These are phyloP conservation scores for Mus spretus DNA, from an alignment of 2,797 vertebrate species.

Conservation along the genomic window DNA sequence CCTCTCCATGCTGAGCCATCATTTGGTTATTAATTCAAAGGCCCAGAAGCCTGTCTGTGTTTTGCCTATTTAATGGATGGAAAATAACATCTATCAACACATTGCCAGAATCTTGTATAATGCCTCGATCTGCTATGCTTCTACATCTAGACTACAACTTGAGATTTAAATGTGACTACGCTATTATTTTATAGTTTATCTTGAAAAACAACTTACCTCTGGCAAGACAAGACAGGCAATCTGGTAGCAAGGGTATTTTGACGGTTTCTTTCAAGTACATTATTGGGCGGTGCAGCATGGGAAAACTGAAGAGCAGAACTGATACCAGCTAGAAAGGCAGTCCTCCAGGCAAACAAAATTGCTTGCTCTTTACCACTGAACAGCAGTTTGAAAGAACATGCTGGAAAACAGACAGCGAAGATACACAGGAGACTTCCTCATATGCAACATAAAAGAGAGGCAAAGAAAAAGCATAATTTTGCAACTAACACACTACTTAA, in stretches of 20 bases:
- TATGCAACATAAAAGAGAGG: conserved; percentile 48
- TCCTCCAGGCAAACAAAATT: conserved; percentile 73
- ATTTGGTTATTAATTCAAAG: conserved; percentile 66
- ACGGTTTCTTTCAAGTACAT: conserved; percentile 60
- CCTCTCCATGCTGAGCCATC: background rate
- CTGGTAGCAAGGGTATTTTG: conserved; percentile 47
- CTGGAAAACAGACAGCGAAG: conserved; percentile 39
- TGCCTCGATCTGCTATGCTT: conserved; percentile 45
- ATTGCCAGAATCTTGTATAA: conserved; percentile 64
- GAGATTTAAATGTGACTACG: conserved; percentile 69
- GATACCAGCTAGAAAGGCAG: conserved; percentile 55
- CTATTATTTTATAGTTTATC: conserved; percentile 71
- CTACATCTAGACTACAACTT: conserved; percentile 44
- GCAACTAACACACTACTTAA: conserved; percentile 57
- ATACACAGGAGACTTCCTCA: conserved; percentile 55
- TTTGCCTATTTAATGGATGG: conserved; percentile 19
- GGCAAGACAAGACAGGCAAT: conserved; percentile 63
- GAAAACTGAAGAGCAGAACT: conserved; percentile 47
- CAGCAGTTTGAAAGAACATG: conserved; percentile 42
- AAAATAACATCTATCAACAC: conserved; percentile 40
- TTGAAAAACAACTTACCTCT: conserved; percentile 69
- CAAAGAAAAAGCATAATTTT: conserved; percentile 64
- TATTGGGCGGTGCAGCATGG: background rate
- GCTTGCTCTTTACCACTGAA: conserved; percentile 65
- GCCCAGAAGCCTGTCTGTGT: background rate